Base-by-base conservation (phyloP, 2,888 invertebrate genomes). In the Acronicta alni region DNA sequence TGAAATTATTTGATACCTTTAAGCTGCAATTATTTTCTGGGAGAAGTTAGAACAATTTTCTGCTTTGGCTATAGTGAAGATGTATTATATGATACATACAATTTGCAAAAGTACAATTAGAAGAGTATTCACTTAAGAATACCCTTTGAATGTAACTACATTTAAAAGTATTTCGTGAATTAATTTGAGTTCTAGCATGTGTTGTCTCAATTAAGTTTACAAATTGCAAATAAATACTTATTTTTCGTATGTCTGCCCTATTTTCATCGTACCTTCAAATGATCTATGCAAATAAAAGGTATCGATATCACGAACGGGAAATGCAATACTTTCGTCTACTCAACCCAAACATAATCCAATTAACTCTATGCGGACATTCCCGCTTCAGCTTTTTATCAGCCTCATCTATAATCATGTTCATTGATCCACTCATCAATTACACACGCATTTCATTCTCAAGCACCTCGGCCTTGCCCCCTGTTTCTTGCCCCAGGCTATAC, bases 401-500 rank as follows among this genome's bases (percentile, higher is more conserved):
- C 3, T 18, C 52, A 64, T 58, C 57, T 59, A 30, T 53, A 55
- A 54, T 54, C 41, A 58, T 35, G 61, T 47, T 51, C 51, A 57
- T 26, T 42, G 43, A 48, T 66, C 48, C 26, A 58, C 59, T 53
- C 61, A 60, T 48, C 47, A 54, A 59, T 73, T 65, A 64, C 54
- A 61, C 45, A 60, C 61, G 44, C 64, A 45, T 57, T 75, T 67
- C 57, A 55, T 67, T 70, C 59, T 67, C 62, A 49, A 37, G 52
- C 45, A 42, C 20, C 26, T 47, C 53, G 80, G 79, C 79, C 78
- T 73, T 77, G 80, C 64, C 69, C 75, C 16, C 60, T 61, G 74
- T 76, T 80, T 80, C 81, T 74, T 81, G 81, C 81, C 87, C 82
- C 69, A 60, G 84, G 83, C 63, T 42, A 64, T 38, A 87, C 88